phyloP scores from a whole-genome alignment of 2,113 vertebrate genomes.

The Cercocebus atys region DNA sequence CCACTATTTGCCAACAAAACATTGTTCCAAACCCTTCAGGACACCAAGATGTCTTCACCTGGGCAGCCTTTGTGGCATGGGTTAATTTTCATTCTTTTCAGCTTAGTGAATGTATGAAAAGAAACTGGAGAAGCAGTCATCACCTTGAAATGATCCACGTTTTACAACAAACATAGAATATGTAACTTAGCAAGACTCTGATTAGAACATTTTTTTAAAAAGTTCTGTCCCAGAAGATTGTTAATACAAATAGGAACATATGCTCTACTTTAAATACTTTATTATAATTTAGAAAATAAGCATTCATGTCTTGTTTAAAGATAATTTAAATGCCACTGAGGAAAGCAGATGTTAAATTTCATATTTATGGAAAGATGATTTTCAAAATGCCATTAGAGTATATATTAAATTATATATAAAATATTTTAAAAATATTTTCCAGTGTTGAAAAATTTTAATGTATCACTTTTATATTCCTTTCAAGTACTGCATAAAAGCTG shows the following conservation, averaged over 20 bases:
- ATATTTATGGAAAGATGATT: not conserved
- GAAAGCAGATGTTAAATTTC: not conserved
- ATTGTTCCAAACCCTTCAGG: not conserved
- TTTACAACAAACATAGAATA: not conserved
- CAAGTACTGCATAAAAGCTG: slow-evolving; percentile 90
- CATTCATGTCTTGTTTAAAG: slow-evolving; percentile 27
- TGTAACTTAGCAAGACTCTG: not conserved
- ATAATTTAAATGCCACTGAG: not conserved
- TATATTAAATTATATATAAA: not conserved
- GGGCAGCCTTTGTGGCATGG: not conserved
- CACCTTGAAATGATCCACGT: not conserved
- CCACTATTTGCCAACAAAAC: not conserved
- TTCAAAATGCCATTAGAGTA: not conserved
- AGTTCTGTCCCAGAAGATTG: not conserved
- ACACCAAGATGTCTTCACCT: not conserved
- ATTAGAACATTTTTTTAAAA: not conserved
- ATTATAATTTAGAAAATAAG: slow-evolving; percentile 33
- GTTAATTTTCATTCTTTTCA: not conserved
- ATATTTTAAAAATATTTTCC: not conserved
- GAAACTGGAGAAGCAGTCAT: not conserved
- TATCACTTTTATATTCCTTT: slow-evolving; percentile 56
- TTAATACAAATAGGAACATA: slow-evolving; percentile 10
- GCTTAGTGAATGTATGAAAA: not conserved
- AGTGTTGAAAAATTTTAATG: slow-evolving; percentile 7
- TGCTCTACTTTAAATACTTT: not conserved